phyloP scores from a whole-genome alignment of 2,888 invertebrate species.

The Escarpia spicata region DNA sequence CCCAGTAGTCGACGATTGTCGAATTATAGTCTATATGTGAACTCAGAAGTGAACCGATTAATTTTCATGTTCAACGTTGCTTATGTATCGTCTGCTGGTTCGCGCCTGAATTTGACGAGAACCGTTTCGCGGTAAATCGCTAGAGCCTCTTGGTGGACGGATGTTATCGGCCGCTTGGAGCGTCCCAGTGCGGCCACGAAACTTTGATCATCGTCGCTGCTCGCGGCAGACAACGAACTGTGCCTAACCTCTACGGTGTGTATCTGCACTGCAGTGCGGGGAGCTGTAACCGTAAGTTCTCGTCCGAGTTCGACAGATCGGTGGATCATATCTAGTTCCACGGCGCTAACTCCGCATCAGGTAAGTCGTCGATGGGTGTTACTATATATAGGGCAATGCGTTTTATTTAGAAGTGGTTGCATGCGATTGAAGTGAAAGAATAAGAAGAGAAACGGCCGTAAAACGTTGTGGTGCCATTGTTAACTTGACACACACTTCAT shows the following conservation, averaged over 20 bases:
- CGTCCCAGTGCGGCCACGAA: neutral
- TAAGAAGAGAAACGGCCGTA: neutral
- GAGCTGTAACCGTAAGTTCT: neutral
- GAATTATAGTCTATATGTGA: no score
- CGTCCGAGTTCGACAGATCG: neutral
- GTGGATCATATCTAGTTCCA: neutral
- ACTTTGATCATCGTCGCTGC: neutral
- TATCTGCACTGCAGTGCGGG: neutral
- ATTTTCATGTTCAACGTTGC: neutral
- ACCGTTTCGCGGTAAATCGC: neutral
- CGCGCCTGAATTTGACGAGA: neutral
- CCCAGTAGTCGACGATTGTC: no score
- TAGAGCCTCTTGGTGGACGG: neutral
- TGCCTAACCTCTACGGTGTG: neutral
- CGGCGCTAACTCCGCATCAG: neutral
- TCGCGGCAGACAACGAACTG: neutral
- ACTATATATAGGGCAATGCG: neutral
- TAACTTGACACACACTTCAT: no score
- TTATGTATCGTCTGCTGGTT: neutral
- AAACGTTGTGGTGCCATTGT: neutral
- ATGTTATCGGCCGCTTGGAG: neutral
- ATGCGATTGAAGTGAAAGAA: neutral
- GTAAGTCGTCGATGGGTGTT: neutral
- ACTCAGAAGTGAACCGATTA: neutral
- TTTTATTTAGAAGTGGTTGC: neutral